A percentile compares a stretch with the other conserved stretches of the same genome.
phyloP scores from a whole-genome alignment of 2,888 invertebrate species.

The Meteorus colon region DNA sequence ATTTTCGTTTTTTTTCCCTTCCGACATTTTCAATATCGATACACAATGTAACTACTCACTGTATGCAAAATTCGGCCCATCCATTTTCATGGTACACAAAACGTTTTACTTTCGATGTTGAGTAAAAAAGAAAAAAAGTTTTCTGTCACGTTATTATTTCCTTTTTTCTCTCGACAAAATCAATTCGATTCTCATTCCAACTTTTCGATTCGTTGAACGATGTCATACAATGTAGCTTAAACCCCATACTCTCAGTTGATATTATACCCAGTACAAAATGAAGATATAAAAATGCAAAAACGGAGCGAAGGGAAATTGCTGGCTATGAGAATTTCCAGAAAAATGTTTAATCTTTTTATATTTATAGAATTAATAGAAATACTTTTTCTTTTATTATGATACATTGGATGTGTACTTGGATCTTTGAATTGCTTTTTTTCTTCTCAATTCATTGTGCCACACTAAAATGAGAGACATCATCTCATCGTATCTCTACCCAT shows the following conservation, averaged over 20 bases:
- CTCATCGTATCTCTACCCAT: slow-evolving; percentile 45
- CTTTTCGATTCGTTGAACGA: not conserved
- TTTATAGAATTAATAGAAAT: not conserved
- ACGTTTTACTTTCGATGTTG: not conserved
- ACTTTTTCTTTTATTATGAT: not conserved
- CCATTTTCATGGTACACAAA: not conserved
- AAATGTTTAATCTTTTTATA: not conserved
- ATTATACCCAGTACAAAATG: not conserved
- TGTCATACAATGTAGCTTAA: not conserved
- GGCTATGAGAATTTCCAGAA: not conserved
- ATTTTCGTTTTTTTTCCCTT: not conserved
- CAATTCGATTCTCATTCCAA: not conserved
- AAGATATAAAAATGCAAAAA: not conserved
- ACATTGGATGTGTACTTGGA: not conserved
- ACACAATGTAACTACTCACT: not conserved
- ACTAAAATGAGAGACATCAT: not conserved
- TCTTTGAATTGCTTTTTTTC: not conserved
- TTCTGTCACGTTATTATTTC: no score
- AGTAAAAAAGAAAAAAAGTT: not conserved
- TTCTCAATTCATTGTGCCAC: not conserved
- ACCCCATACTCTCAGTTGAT: not conserved
- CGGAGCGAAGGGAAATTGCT: not conserved
- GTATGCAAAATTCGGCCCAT: not conserved
- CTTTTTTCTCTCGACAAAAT: not conserved
- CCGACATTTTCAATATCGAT: no score